These are phyloP conservation scores for Julus scandinavius DNA, from an alignment of 2,888 invertebrate species.

Conservation along the genomic window DNA sequence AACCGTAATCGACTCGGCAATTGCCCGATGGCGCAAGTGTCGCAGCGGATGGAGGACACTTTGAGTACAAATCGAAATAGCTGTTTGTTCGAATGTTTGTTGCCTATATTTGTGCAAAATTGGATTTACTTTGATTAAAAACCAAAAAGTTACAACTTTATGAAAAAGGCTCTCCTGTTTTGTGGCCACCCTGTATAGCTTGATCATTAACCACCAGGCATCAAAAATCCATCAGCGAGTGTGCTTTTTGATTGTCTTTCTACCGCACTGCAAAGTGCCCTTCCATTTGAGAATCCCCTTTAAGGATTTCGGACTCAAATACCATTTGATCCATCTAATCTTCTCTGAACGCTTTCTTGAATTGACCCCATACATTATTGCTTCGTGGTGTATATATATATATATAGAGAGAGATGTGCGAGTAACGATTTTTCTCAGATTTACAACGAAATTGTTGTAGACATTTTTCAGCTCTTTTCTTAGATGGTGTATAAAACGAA, in stretches of 20 bases:
- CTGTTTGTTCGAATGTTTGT: too few species aligned
- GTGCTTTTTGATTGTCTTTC: slow-evolving; percentile 14
- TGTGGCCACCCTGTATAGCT: background rate
- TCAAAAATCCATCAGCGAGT: slow-evolving; percentile 31
- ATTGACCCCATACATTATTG: slow-evolving; percentile 43
- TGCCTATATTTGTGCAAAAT: too few species aligned
- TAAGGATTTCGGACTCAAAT: slow-evolving; percentile 50
- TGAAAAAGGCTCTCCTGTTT: background rate
- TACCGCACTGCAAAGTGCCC: slow-evolving; percentile 34
- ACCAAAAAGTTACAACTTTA: too few species aligned
- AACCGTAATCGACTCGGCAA: too few species aligned
- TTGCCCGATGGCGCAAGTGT: too few species aligned
- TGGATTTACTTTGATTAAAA: too few species aligned
- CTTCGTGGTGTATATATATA: background rate
- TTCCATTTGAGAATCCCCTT: slow-evolving; percentile 28
- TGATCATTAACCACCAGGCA: slow-evolving; percentile 47
- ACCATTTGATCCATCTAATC: slow-evolving; percentile 49
- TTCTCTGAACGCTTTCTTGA: slow-evolving; percentile 49
- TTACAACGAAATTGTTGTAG: slow-evolving; percentile 41
- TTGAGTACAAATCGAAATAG: too few species aligned
- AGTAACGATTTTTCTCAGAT: slow-evolving; percentile 47
- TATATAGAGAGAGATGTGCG: background rate
- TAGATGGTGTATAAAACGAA: background rate
- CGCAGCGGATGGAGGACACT: too few species aligned
- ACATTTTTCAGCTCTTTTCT: background rate